A percentile compares a stretch with the other conserved stretches of the same genome.
These are phyloP conservation scores for Lycocorax pyrrhopterus DNA, from an alignment of 2,113 vertebrate genomes.

Conservation along the genomic window DNA sequence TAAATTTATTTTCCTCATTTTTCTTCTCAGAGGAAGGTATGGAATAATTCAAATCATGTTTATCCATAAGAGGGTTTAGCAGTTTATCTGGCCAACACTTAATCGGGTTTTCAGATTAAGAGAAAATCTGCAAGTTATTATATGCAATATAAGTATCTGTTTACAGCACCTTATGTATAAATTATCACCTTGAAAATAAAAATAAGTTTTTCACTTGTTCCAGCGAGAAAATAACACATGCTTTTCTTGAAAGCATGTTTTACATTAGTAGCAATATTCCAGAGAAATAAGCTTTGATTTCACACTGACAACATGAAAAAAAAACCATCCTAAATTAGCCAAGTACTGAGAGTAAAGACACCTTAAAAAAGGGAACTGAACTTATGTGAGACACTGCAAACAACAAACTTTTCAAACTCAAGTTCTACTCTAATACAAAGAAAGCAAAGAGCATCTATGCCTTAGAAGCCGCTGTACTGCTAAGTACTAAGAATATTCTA, in stretches of 20 bases:
- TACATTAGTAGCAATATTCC: constrained; percentile 6
- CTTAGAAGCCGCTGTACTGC: neutral
- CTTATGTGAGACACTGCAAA: neutral
- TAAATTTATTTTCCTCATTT: neutral
- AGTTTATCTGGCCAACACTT: neutral
- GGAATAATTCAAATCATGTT: neutral
- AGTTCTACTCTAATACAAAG: neutral
- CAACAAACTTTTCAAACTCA: neutral
- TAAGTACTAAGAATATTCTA: neutral
- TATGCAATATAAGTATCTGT: constrained; percentile 44
- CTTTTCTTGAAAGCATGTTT: constrained; percentile 26
- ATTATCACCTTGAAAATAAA: constrained; percentile 57
- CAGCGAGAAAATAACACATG: neutral
- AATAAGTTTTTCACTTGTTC: constrained; percentile 30
- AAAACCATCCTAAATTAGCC: neutral
- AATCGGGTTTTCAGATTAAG: constrained; percentile 42
- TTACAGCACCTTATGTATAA: constrained; percentile 45
- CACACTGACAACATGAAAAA: neutral
- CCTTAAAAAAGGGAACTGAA: neutral
- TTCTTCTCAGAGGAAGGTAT: neutral
- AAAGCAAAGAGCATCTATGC: neutral
- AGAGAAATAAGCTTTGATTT: constrained; percentile 41
- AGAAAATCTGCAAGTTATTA: constrained; percentile 29
- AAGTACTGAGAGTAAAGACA: neutral
- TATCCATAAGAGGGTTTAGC: neutral